These are phyloP conservation scores for Tychaedon coryphoeus DNA, from an alignment of 2,113 vertebrate genomes.

Conservation along the genomic window DNA sequence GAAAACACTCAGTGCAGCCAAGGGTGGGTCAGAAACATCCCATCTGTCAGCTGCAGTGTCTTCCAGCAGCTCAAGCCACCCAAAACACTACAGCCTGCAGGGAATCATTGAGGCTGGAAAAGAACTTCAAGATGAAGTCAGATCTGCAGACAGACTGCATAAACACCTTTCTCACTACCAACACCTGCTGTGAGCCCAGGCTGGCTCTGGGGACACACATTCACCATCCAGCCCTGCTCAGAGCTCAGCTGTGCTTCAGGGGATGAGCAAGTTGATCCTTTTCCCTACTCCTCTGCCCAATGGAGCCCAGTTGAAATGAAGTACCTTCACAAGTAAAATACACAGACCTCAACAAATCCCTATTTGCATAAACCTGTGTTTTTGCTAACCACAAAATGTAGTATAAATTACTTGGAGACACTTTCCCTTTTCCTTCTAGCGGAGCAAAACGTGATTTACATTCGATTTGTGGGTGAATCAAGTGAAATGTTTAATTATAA, in stretches of 20 bases:
- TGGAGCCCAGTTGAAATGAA: background rate
- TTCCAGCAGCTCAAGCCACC: background rate
- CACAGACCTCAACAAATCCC: background rate
- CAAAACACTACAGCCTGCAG: accelerated
- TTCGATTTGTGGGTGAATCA: background rate
- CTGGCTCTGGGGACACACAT: accelerated
- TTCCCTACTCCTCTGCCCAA: accelerated
- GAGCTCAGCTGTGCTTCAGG: background rate
- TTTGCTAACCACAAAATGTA: background rate
- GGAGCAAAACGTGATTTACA: background rate
- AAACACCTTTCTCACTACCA: background rate
- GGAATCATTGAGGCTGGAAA: background rate
- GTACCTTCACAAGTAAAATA: background rate
- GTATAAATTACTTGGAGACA: background rate
- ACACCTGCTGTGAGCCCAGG: background rate
- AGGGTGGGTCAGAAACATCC: background rate
- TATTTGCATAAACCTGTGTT: background rate
- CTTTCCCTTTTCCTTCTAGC: background rate
- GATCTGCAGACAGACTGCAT: background rate
- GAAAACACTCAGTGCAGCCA: background rate
- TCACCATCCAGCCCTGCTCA: no score
- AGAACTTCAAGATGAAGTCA: background rate
- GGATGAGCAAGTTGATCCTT: background rate
- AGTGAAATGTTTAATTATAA: slow-evolving; percentile 39
- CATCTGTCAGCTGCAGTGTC: background rate